phyloP scores from a whole-genome alignment of 1,140 invertebrate species.

The Ylistrum balloti region DNA sequence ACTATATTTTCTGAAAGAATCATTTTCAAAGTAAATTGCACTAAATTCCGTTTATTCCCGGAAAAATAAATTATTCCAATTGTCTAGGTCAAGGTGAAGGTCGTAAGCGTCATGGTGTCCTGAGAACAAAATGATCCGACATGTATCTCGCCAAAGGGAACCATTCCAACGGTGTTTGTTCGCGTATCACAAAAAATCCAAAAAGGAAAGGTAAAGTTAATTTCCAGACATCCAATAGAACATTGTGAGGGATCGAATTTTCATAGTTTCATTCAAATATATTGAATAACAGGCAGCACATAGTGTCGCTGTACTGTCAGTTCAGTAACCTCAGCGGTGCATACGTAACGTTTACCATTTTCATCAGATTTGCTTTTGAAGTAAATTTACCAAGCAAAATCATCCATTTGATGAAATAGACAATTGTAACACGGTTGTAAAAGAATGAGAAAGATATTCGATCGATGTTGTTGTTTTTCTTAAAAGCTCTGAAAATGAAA shows the following conservation, averaged over 20 bases:
- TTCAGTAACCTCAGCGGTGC: too few relatives aligned
- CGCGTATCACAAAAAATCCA: neutral
- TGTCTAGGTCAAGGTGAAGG: slow-evolving; percentile 1
- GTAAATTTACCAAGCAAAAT: too few relatives aligned
- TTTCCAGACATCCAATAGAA: neutral
- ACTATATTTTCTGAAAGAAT: too few relatives aligned
- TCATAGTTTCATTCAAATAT: slow-evolving; percentile 19
- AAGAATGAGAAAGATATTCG: too few relatives aligned
- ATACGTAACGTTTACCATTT: too few relatives aligned
- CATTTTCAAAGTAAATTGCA: too few relatives aligned
- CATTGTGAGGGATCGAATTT: neutral
- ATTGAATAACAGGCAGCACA: neutral
- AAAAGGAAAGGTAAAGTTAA: neutral
- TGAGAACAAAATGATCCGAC: slow-evolving; percentile 14
- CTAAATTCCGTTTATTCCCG: neutral
- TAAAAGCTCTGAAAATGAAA: too few relatives aligned
- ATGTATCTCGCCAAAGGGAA: neutral
- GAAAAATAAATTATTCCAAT: neutral
- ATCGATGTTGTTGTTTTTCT: too few relatives aligned
- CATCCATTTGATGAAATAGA: too few relatives aligned
- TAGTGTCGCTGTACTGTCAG: too few relatives aligned
- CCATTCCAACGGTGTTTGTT: neutral
- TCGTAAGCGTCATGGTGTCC: neutral
- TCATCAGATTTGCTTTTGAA: too few relatives aligned
- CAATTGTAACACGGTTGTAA: too few relatives aligned